A percentile compares a stretch with the other conserved stretches of the same genome.
Evolutionary conservation across 2,113 vertebrate genomes (phyloP).

Genomic region (Microcebus griseorufus): DNA sequence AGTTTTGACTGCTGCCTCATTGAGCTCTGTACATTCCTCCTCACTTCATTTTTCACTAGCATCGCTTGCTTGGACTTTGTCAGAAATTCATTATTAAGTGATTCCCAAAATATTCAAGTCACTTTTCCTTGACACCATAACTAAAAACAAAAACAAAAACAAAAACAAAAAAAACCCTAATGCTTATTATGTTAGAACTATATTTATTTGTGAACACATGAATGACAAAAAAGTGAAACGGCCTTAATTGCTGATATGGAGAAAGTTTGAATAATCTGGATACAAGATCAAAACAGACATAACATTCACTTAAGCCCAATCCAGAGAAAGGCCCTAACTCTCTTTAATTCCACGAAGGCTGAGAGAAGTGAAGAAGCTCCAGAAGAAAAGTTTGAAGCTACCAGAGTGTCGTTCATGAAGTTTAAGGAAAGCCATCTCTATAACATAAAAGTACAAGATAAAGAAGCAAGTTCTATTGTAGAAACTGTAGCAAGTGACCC

Average conservation of each 20-base stretch:
- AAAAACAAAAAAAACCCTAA: not conserved
- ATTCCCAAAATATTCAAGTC: not conserved
- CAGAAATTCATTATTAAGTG: not conserved
- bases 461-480: not conserved
- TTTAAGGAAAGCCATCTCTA: not conserved
- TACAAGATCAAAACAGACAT: not conserved
- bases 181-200: too few relatives aligned
- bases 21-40: not conserved
- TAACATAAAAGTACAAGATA: not conserved
- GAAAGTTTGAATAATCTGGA: not conserved
- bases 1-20: not conserved
- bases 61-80: not conserved
- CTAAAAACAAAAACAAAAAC: not conserved
- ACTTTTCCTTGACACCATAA: not conserved
- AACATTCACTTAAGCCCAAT: not conserved
- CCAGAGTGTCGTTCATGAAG: not conserved
- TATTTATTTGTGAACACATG: not conserved
- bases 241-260: not conserved
- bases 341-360: not conserved
- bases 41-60: not conserved
- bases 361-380: not conserved
- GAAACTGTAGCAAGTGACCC: not conserved
- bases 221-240: not conserved
- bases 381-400: not conserved
- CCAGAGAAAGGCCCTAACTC: not conserved